Conservation (phyloP, 2,113 vertebrate genomes). For the Carlito syrichta region DNA sequence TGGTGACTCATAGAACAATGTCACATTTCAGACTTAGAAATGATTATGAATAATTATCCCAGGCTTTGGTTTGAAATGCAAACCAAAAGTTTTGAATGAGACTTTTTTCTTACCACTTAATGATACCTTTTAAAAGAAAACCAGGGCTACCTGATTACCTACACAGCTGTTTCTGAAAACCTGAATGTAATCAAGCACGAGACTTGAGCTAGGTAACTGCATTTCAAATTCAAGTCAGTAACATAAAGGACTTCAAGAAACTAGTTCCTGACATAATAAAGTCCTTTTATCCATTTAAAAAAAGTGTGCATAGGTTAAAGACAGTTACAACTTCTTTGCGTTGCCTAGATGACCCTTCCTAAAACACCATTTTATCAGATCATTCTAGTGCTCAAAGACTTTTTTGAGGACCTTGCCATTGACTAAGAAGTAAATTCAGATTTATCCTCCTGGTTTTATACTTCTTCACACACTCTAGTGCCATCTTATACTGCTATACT, state of each 20-base stretch:
- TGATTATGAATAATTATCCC: constrained; percentile 49
- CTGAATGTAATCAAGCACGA: not conserved
- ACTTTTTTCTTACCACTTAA: constrained; percentile 17
- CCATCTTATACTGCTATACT: not conserved
- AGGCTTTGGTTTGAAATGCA: constrained; percentile 12
- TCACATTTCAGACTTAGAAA: constrained; percentile 38
- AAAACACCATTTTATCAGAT: not conserved
- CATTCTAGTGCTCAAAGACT: not conserved
- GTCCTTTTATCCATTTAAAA: not conserved
- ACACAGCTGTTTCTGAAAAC: constrained; percentile 34
- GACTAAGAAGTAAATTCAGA: not conserved
- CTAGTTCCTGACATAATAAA: not conserved
- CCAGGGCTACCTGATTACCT: not conserved
- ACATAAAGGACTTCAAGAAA: not conserved
- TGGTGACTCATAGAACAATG: constrained; percentile 42
- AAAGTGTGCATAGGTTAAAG: not conserved
- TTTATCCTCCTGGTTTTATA: not conserved
- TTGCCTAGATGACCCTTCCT: not conserved
- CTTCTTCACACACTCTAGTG: not conserved
- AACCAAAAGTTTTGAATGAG: constrained; percentile 29
- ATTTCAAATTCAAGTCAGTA: constrained; percentile 14
- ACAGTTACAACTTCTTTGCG: not conserved
- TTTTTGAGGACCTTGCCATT: not conserved
- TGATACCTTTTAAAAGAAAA: constrained; percentile 13
- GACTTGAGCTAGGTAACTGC: not conserved